These are phyloP conservation scores for Zaprionus nigranus DNA, from an alignment of 1,140 invertebrate genomes.

Conservation along the genomic window DNA sequence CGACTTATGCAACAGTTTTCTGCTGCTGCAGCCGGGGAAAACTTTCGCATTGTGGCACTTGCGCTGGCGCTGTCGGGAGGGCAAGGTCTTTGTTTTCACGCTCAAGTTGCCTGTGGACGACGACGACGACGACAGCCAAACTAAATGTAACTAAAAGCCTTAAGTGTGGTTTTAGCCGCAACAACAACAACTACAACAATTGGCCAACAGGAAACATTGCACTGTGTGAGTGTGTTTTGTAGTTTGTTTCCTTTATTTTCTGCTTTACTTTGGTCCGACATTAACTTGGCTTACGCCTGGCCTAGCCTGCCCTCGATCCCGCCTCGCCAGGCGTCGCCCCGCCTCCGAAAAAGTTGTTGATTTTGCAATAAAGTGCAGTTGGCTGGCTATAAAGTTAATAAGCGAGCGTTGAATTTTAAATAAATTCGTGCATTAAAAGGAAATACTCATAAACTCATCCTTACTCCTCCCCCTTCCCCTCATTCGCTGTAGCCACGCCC, in stretches of 20 bases:
- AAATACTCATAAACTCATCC: constrained; percentile 6
- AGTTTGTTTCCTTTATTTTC: constrained; percentile 16
- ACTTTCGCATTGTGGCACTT: constrained; percentile 41
- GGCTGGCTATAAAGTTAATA: constrained; percentile 24
- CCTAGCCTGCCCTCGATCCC: not conserved
- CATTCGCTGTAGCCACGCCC: not conserved
- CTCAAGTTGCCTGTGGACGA: constrained; percentile 40
- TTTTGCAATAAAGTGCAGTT: constrained; percentile 37
- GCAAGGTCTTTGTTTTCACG: constrained; percentile 53
- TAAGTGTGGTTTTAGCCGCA: constrained; percentile 67
- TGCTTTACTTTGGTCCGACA: not conserved
- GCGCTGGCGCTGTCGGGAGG: constrained; percentile 23
- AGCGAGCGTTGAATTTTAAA: constrained; percentile 21
- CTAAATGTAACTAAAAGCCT: constrained; percentile 72
- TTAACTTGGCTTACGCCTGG: constrained; percentile 34
- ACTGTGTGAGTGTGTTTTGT: constrained; percentile 13
- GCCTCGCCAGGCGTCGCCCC: constrained; percentile 1
- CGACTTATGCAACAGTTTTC: constrained; percentile 54
- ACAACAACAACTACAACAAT: constrained; percentile 46
- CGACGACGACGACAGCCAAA: constrained; percentile 46
- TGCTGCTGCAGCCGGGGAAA: constrained; percentile 15
- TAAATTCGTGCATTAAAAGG: constrained; percentile 7
- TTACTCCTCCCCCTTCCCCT: not conserved
- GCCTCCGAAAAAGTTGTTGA: constrained; percentile 4
- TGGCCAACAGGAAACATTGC: constrained; percentile 36